These are phyloP conservation scores for Camponotus vicinus DNA, from an alignment of 1,140 invertebrate genomes.

Conservation along the genomic window DNA sequence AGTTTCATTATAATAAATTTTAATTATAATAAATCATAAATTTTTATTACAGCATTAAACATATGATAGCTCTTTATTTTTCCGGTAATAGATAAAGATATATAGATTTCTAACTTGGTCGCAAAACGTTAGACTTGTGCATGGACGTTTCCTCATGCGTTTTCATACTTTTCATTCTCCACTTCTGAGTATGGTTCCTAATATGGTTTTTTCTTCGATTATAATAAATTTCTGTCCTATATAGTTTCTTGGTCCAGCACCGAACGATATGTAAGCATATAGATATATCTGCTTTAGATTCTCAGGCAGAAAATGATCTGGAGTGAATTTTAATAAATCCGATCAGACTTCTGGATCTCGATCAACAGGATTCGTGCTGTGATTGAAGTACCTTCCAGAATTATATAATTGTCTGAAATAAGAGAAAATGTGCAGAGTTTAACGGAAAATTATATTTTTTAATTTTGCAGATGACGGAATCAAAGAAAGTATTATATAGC, in stretches of 20 bases:
- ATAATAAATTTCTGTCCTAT: constrained; percentile 80
- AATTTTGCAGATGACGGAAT: background rate
- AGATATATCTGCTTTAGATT: constrained; percentile 82
- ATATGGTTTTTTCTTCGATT: constrained; percentile 9
- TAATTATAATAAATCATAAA: background rate
- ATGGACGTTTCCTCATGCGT: background rate
- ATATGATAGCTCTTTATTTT: background rate
- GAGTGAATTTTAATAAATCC: constrained; percentile 89
- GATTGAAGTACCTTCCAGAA: constrained; percentile 60
- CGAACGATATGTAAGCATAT: constrained; percentile 87
- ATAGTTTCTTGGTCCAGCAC: constrained; percentile 88
- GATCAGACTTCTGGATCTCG: constrained; percentile 86
- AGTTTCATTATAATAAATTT: background rate
- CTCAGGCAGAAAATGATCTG: constrained; percentile 89
- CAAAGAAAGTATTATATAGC: background rate
- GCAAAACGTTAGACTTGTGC: background rate
- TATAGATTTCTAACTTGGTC: background rate
- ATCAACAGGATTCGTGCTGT: constrained; percentile 61
- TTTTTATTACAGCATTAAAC: background rate
- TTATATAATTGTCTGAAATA: constrained; percentile 11
- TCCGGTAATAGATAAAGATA: background rate
- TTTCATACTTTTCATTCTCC: background rate
- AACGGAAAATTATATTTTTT: background rate
- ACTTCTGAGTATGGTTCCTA: background rate
- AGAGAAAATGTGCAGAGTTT: background rate